Base-by-base conservation (phyloP, 2,888 invertebrate genomes). In the Cynaeus angustus region DNA sequence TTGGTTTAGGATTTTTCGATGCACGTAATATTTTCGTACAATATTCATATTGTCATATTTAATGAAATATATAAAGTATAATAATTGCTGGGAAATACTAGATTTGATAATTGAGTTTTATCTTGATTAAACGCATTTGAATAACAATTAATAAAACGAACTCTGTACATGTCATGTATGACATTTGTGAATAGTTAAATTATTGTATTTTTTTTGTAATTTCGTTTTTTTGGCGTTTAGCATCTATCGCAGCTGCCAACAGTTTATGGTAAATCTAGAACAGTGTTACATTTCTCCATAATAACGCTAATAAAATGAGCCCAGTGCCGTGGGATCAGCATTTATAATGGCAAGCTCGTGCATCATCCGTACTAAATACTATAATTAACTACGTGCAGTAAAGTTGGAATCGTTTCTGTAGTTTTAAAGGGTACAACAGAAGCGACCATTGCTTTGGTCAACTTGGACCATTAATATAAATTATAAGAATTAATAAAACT, bases 401-500 rank as follows among this genome's bases (percentile, higher is more conserved):
- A 65, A 66, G 53, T 66, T 68, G 59, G 59, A 64, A 52, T 53
- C 59, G 61, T 59, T 66, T 48, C 59, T 64, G 65, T 53, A 43
- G 46, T 33, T 13, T 13, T 5, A 56, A 13, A 13, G 16, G 30
- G 30, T 52, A 37, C 37, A 37, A 37, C 62, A 66, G 55, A 64
- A 28, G 21, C 58, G 45, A 53, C 43, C 48, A 46, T 43, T 33
- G 50, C 41, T 43, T 41, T n/a, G 66, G 59, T 56, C 50, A 73
- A 73, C 72, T 74, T 72, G 46, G 37, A 59, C 33, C 74, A 74
- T 74, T 70, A 74, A 74, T 74, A 72, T 72, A 70, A 72, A 72
- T 74, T 74, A 74, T 66, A 74, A 74, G 74, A 74, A 74, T 74
- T 72, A 74, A 70, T 74, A 73, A 73, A 73, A 70, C 70, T 56